Evolutionary conservation across 1,140 invertebrate genomes (phyloP).

Genomic region (Saccostrea echinata): DNA sequence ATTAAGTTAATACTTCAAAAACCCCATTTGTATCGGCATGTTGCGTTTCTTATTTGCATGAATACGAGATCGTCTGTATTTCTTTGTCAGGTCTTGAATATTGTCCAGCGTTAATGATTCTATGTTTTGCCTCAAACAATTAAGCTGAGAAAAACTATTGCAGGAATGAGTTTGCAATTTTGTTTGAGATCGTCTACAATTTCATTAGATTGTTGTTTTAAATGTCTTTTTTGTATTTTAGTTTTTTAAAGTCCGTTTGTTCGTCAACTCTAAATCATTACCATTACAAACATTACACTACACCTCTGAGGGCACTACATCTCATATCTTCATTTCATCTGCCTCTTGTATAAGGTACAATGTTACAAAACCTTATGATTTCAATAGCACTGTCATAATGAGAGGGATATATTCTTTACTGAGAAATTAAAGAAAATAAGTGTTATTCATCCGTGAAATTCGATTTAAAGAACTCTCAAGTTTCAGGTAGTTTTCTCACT

Average conservation of each 20-base stretch:
- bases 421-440: background rate
- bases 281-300: constrained; percentile 6
- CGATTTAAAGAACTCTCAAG: background rate
- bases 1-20: background rate
- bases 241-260: background rate
- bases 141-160: background rate
- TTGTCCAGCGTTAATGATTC: constrained; percentile 13
- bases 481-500: background rate
- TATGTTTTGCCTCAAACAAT: constrained; percentile 13
- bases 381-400: background rate
- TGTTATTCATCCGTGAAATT: background rate
- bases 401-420: background rate
- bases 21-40: background rate
- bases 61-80: background rate
- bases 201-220: constrained; percentile 36
- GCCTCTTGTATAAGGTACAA: background rate
- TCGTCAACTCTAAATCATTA: background rate
- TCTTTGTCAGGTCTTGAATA: constrained; percentile 17
- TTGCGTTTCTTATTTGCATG: background rate
- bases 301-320: background rate
- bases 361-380: background rate
- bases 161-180: constrained; percentile 27
- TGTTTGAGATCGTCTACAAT: constrained; percentile 33
- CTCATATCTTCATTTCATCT: constrained; percentile 10
- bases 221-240: background rate